These are phyloP conservation scores for Gryllus longicercus DNA, from an alignment of 2,888 invertebrate species.

Conservation along the genomic window DNA sequence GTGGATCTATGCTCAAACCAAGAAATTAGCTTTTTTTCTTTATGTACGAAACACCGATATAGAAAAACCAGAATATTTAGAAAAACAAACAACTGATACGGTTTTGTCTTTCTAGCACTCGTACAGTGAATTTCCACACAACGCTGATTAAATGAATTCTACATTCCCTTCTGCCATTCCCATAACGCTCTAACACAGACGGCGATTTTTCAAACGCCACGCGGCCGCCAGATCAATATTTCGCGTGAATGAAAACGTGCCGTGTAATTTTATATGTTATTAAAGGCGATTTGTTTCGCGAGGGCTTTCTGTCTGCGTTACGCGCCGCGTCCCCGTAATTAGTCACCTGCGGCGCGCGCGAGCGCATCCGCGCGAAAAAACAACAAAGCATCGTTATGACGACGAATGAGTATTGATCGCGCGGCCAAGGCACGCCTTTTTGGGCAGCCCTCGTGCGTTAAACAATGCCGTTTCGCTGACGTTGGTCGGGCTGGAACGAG, in stretches of 20 bases:
- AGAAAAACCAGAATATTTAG: too few species aligned
- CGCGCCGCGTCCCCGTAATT: neutral
- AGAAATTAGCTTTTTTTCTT: too few species aligned
- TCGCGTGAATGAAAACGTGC: constrained; percentile 7
- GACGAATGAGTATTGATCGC: neutral
- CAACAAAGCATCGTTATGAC: neutral
- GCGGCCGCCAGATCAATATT: neutral
- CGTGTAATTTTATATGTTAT: constrained; percentile 17
- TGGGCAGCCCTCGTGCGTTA: neutral
- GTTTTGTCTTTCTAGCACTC: too few species aligned
- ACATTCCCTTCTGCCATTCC: too few species aligned
- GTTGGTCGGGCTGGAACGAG: too few species aligned
- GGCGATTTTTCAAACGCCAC: neutral
- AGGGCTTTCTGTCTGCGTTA: neutral
- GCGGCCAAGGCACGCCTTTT: neutral
- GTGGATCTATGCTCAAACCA: too few species aligned
- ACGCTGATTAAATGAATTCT: too few species aligned
- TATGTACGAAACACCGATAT: too few species aligned
- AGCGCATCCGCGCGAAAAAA: neutral
- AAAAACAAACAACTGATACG: too few species aligned
- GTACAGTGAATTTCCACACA: too few species aligned
- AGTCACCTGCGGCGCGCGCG: neutral
- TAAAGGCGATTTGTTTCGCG: neutral
- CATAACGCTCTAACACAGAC: too few species aligned
- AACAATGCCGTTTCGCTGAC: too few species aligned